Evolutionary conservation across 64 coral and sea anemone genomes (phyloP).

Genomic region (Montipora foliosa): DNA sequence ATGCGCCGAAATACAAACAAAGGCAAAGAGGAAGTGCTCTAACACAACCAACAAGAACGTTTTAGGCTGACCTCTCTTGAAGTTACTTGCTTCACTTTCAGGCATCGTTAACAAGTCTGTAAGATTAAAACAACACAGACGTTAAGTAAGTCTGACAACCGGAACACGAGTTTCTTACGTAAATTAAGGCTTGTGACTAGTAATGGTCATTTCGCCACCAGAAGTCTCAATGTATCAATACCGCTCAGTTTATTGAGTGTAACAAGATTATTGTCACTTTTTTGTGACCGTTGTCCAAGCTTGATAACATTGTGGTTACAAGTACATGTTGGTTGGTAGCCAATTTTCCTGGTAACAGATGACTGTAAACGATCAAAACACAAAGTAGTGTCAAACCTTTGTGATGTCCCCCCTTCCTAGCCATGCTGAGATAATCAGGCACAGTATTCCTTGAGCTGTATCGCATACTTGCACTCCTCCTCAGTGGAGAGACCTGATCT

Average conservation of each 20-base stretch:
- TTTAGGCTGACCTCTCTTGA: conserved; percentile 2
- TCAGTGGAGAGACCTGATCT: background rate
- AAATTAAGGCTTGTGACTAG: no score
- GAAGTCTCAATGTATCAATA: no score
- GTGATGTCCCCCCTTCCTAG: conserved; percentile 57
- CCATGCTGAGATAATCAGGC: conserved; percentile 18
- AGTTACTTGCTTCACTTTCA: conserved; percentile 26
- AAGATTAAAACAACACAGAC: background rate
- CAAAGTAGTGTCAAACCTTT: conserved; percentile 9
- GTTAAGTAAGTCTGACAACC: background rate
- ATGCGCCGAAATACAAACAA: background rate
- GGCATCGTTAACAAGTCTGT: conserved; percentile 52
- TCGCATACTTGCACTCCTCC: conserved; percentile 34
- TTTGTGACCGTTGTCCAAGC: no score
- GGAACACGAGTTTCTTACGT: background rate
- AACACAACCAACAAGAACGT: background rate
- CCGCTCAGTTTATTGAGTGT: no score
- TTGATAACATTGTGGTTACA: no score
- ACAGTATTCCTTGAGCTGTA: background rate
- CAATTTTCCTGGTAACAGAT: no score
- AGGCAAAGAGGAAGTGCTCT: background rate
- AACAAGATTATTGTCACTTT: no score
- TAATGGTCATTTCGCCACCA: no score
- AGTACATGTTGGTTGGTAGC: no score
- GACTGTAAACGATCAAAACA: background rate